Base-by-base conservation (phyloP, 2,888 invertebrate species). In the Drosophila leonis region DNA sequence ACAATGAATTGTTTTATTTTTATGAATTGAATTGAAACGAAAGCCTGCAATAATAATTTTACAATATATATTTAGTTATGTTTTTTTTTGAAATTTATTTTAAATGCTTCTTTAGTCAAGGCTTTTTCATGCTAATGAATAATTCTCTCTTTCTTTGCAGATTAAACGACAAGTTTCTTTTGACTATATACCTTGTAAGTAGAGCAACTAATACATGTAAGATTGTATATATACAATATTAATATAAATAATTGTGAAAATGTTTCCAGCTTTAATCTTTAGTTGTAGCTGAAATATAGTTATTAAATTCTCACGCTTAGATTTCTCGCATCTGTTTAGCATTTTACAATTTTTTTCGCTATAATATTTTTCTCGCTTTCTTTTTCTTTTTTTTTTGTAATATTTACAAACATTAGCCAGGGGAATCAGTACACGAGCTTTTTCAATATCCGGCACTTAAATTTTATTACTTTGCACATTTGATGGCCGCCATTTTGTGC, bases 371-470 rank as follows among this genome's bases (percentile, higher is more conserved):
- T 29, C 6, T n/a, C 31, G 3, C 15, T 33, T 24, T 20, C 3
- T 20, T 6, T 51, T 42, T 49, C n/a, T 20, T 59, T 59, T 74
- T 42, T 64, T 46, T 61, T 61, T 74, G 18, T 64, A 55, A 59
- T 77, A 66, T 79, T 59, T 55, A 67, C 75, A 51, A 79, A 70
- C 75, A 70, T 75, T 75, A 79, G 64, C 75, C 70, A 27, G 42
- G 79, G 77, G 66, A 77, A 75, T 79, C 79, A 62, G 75, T 59
- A 66, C 29, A 64, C 33, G 61, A 75, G 64, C 75, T 77, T 80
- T 80, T 82, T 80, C 83, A 80, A 82, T 82, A 83, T 82, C 75
- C 77, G 80, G 69, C 72, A 79, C 73, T 81, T 81, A 82, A 82
- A 76, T 81, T 79, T 72, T 81, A 82, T 82, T 81, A 77, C 81